Percentiles rank a stretch among this genome's conserved stretches.
phyloP scores from a whole-genome alignment of 2,888 invertebrate species.

The Tetragonisca angustula region DNA sequence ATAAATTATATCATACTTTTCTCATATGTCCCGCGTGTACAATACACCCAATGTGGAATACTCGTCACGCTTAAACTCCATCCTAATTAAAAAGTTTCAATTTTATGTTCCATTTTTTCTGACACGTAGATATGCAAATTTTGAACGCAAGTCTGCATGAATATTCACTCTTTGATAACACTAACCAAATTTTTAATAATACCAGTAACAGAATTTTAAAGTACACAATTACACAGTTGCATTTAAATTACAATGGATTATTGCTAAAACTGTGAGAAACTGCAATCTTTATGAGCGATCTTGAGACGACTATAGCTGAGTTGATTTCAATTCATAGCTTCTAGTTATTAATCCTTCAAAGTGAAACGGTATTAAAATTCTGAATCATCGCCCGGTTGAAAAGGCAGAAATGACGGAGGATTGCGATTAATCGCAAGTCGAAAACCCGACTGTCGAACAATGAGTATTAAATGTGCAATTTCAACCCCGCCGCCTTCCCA shows the following conservation, averaged over 20 bases:
- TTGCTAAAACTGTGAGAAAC: neutral
- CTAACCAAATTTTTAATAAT: neutral
- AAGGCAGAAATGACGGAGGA: neutral
- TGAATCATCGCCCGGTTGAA: neutral
- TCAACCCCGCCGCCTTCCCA: constrained; percentile 11
- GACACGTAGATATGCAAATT: too few species aligned
- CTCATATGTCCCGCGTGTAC: too few species aligned
- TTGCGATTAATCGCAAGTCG: constrained; percentile 27
- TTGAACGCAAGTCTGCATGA: neutral
- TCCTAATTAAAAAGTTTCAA: too few species aligned
- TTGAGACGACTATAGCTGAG: neutral
- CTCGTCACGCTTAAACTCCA: too few species aligned
- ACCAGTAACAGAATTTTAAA: neutral
- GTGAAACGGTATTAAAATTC: neutral
- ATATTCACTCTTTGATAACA: neutral
- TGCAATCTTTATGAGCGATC: neutral
- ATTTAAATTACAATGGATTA: neutral
- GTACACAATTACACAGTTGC: neutral
- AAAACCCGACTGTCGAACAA: constrained; percentile 22
- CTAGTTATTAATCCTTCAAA: neutral
- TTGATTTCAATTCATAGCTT: neutral
- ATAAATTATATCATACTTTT: too few species aligned
- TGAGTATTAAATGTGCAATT: constrained; percentile 25
- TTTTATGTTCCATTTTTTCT: too few species aligned
- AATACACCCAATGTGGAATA: too few species aligned